Evolutionary conservation across 2,797 vertebrate genomes (phyloP).

Genomic region (Pogonophryne albipinna): DNA sequence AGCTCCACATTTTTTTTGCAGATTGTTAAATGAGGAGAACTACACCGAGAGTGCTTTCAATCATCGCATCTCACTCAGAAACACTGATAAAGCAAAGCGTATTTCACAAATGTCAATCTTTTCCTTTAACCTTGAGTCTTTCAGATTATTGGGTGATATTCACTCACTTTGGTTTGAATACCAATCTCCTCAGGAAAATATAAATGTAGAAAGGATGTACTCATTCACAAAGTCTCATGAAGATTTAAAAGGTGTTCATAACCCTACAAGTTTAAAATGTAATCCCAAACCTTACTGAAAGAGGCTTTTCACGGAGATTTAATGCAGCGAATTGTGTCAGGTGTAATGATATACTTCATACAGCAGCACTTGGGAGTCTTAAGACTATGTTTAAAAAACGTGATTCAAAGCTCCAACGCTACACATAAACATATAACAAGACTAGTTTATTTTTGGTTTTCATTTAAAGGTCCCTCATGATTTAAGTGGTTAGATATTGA

Average conservation of each 20-base stretch:
- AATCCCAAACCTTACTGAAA: slow-evolving; percentile 11
- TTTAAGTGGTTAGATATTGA: slow-evolving; percentile 16
- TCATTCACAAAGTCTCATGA: slow-evolving; percentile 5
- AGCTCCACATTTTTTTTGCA: neutral
- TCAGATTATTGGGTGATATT: neutral
- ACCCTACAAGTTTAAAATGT: neutral
- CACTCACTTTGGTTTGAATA: neutral
- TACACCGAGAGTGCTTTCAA: neutral
- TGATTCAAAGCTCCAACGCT: slow-evolving; percentile 35
- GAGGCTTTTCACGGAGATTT: slow-evolving; percentile 10
- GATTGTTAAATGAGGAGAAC: neutral
- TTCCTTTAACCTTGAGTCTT: neutral
- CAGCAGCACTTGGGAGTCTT: slow-evolving; percentile 11
- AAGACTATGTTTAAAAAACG: slow-evolving; percentile 1
- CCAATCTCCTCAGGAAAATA: neutral
- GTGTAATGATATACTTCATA: neutral
- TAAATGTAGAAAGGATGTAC: neutral
- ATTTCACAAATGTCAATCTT: neutral
- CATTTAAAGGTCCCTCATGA: slow-evolving; percentile 42
- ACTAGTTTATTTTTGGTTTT: slow-evolving; percentile 44
- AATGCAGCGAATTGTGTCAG: slow-evolving; percentile 15
- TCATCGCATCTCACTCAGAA: neutral
- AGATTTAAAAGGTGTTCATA: neutral
- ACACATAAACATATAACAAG: slow-evolving; percentile 10
- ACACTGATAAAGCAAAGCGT: no score